A percentile compares a stretch with the other conserved stretches of the same genome.
These are phyloP conservation scores for Nemurella pictetii DNA, from an alignment of 2,888 invertebrate genomes.

Conservation along the genomic window DNA sequence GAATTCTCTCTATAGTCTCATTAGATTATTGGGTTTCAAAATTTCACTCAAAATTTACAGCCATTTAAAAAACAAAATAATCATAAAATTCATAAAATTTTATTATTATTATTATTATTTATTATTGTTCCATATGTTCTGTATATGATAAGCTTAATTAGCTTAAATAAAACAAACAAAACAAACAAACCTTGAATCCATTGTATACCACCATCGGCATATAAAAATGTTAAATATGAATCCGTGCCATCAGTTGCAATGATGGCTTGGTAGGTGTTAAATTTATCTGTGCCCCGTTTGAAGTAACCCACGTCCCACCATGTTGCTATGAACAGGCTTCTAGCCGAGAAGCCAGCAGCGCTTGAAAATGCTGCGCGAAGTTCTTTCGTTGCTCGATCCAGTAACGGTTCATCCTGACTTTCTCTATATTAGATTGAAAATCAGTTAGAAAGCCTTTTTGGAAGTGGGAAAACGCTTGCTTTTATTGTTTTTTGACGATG, in stretches of 20 bases:
- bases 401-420: conserved; percentile 49
- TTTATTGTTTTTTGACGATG: neutral
- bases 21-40: too few species aligned
- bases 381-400: conserved; percentile 63
- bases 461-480: too few species aligned
- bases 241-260: conserved; percentile 74
- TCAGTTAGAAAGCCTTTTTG: neutral
- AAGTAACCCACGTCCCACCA: conserved; percentile 88
- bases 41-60: too few species aligned
- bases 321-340: conserved; percentile 81
- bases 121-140: too few species aligned
- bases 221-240: conserved; percentile 84
- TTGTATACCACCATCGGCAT: conserved; percentile 84
- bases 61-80: too few species aligned
- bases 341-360: conserved; percentile 72
- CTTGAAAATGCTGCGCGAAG: conserved; percentile 75
- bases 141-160: too few species aligned
- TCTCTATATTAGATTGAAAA: conserved; percentile 49
- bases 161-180: neutral
- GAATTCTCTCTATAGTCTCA: too few species aligned
- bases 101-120: too few species aligned
- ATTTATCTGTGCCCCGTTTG: conserved; percentile 66
- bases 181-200: conserved; percentile 77
- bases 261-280: conserved; percentile 86
- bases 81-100: too few species aligned